Evolutionary conservation across 1,140 invertebrate species (phyloP).

Genomic region (Nephotettix cincticeps): DNA sequence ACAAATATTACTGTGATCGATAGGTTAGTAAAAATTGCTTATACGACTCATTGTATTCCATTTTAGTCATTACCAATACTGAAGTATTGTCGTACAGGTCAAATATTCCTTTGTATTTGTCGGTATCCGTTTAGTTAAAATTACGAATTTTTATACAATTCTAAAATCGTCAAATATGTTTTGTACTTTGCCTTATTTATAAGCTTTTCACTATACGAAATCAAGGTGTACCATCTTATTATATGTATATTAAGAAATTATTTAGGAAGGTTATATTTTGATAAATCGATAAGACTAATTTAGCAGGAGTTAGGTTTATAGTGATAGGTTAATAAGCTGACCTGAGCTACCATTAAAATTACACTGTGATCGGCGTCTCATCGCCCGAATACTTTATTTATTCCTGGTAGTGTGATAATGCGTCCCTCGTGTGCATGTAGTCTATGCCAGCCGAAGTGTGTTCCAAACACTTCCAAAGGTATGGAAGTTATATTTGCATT

Average conservation of each 20-base stretch:
- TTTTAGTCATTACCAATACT: conserved; percentile 12
- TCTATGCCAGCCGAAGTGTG: conserved; percentile 40
- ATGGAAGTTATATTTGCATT: conserved; percentile 39
- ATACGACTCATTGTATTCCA: neutral
- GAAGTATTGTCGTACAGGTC: neutral
- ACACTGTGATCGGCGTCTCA: conserved; percentile 10
- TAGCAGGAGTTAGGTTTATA: conserved; percentile 6
- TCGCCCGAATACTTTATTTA: conserved; percentile 30
- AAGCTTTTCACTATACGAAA: neutral
- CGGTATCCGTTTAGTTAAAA: too few species aligned
- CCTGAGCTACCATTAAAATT: conserved; percentile 27
- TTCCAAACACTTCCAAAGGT: conserved; percentile 39
- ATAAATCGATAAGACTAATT: conserved; percentile 21
- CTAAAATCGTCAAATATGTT: conserved; percentile 6
- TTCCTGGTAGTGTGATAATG: conserved; percentile 39
- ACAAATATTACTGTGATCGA: conserved; percentile 21
- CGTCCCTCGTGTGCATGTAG: conserved; percentile 36
- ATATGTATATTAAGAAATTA: conserved; percentile 16
- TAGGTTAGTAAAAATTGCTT: neutral
- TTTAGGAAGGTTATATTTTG: conserved; percentile 20
- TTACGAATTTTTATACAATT: neutral
- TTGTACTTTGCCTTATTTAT: conserved; percentile 20
- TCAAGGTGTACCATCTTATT: neutral
- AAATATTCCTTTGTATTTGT: neutral
- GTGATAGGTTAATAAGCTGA: conserved; percentile 24